Evolutionary conservation across 2,888 invertebrate species (phyloP), one percentile per base, ranked within the genome.

Genomic region (Meta bourneti): DNA sequence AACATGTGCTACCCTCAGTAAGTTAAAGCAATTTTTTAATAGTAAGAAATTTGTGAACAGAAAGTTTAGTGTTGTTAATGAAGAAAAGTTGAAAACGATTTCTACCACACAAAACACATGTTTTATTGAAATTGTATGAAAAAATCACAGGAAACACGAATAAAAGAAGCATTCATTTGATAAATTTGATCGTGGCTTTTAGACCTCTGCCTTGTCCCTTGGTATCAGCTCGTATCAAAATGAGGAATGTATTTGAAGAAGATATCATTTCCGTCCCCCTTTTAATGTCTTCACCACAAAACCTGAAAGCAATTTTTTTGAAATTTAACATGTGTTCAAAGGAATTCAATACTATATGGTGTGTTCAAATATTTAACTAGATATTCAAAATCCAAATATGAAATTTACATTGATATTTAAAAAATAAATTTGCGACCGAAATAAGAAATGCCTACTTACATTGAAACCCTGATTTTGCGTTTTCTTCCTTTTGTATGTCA

Each of bases 271-370:
- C 54, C 6, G 91, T 81, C 6, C 88, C 91, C 19, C 69, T 48
- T 16, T n/a, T 7, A 11, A 93, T 91, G 61, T 93, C 93, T 69
- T 82, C 91, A 49, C 92, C 93, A 19, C 93, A 93, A 51, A 90
- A 92, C 20, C 92, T 92, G 80, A 75, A 83, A 84, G 0, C 6
- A 48, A 34, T 13, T 16, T 75, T 61, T 34, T 7, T 20, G 20
- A 74, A 34, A 34, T 34, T 34, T 34, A 34, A 34, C 34, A 4
- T 34, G 4, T 34, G 34, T 34, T 2, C 34, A 34, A 34, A 34
- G 34, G 1, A 34, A 34, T 34, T 34, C 34, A 34, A 34, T 34
- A 34, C 34, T 34, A 34, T 70, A 16, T n/a, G 16, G 7, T 70
- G 16, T 70, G 16, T n/a, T 19, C 7, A 70, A 70, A 70, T 71